Evolutionary conservation across 92 coral and sea anemone genomes (phyloP).

Genomic region (Epizoanthus rinbou): DNA sequence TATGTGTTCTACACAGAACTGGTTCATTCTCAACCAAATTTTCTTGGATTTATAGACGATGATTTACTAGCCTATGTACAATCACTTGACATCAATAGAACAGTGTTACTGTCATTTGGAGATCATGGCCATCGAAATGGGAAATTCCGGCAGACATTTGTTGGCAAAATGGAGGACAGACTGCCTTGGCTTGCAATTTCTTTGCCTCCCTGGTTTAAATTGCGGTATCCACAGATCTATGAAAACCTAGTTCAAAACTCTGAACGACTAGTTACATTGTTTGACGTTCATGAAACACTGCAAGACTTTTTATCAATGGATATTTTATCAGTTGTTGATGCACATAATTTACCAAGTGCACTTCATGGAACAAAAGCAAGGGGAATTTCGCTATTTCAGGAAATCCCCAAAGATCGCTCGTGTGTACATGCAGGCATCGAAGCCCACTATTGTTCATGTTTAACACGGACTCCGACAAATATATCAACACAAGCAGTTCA

Average conservation of each 20-base stretch:
- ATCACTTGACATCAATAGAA: constrained; percentile 19
- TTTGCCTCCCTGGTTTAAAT: constrained; percentile 29
- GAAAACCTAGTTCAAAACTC: constrained; percentile 21
- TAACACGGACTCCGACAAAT: constrained; percentile 20
- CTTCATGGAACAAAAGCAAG: not conserved
- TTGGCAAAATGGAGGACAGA: constrained; percentile 34
- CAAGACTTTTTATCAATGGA: constrained; percentile 11
- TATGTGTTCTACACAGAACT: constrained; percentile 33
- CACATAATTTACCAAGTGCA: constrained; percentile 22
- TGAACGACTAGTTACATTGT: constrained; percentile 11
- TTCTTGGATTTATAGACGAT: constrained; percentile 23
- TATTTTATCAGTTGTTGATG: not conserved
- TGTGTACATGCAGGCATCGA: constrained; percentile 24
- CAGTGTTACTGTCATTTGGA: constrained; percentile 18
- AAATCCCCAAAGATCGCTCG: constrained; percentile 15
- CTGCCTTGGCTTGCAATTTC: constrained; percentile 28
- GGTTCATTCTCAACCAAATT: constrained; percentile 25
- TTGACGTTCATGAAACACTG: constrained; percentile 33
- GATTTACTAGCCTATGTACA: constrained; percentile 7
- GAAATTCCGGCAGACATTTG: constrained; percentile 38
- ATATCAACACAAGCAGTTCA: not conserved
- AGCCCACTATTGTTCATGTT: constrained; percentile 25
- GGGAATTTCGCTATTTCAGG: constrained; percentile 30
- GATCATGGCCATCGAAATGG: constrained; percentile 36
- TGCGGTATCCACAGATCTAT: constrained; percentile 9